Base-by-base conservation (phyloP, 2,797 vertebrate genomes). In the Prunella strophiata region DNA sequence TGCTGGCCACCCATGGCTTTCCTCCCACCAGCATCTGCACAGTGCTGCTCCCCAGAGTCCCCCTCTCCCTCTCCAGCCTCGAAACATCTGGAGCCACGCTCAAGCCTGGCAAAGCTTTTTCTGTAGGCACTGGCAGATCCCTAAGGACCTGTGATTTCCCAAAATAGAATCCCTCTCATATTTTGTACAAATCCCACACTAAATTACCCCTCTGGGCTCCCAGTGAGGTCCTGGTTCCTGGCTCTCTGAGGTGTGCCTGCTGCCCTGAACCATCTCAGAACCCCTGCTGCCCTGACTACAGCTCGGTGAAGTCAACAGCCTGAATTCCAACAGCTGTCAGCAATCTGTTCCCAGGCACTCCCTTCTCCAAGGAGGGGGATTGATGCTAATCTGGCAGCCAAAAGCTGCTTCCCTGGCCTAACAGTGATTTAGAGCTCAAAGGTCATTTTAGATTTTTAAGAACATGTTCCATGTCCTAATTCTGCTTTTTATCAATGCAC, bases 261-360 rank as follows among this genome's bases (percentile, higher is more conserved):
- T 81, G 87, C 58, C 68, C 76, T 54, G 29, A 43, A 29, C 40
- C 50, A 74, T 54, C 75, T 30, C 5, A 0, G n/a, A 88, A 62
- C 42, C 48, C 77, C 75, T 1, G 2, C 70, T 84, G 88, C 77
- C 74, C 80, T 77, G 57, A 2, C 51, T 27, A 1, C 48, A 82
- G 85, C 80, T 30, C 1, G 0, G 34, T 65, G 89, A 63, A 78
- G 57, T 43, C 84, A 91, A 45, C 34, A 79, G 81, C 17, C 47
- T 48, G 29, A 34, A 19, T 65, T 75, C 81, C 85, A 94, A 16
- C 94, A 96, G 94, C 92, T 95, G 91, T 52, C 77, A 47, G 91
- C 94, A 94, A 74, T 88, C 82, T 84, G 89, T 27, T 94, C 76
- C 89, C 91, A 78, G 85, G 89, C 93, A 52, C 93, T 94, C 89